These are phyloP conservation scores for Cerastis leucographa DNA, from an alignment of 2,888 invertebrate species.

Conservation along the genomic window DNA sequence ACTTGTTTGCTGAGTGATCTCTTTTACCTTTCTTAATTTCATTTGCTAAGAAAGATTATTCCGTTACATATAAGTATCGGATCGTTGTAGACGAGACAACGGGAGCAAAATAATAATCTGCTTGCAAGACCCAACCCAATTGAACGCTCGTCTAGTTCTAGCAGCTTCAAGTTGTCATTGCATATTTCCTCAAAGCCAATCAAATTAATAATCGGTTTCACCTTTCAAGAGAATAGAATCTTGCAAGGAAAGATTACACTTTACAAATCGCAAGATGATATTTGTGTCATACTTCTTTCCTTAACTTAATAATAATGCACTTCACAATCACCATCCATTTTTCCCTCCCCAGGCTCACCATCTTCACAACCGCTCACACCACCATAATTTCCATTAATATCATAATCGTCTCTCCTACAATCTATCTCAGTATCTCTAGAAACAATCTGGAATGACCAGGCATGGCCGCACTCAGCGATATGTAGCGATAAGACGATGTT, in stretches of 20 bases:
- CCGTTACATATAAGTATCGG: background rate
- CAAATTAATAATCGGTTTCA: background rate
- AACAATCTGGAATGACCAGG: constrained; percentile 58
- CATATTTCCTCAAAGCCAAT: background rate
- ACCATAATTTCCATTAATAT: constrained; percentile 29
- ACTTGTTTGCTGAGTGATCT: too few species aligned
- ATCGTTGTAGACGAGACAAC: background rate
- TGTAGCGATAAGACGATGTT: constrained; percentile 65
- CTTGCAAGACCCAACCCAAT: background rate
- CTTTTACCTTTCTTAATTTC: too few species aligned
- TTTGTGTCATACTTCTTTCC: background rate
- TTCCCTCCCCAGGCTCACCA: background rate
- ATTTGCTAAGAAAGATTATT: too few species aligned
- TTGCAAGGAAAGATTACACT: background rate
- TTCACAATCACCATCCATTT: background rate
- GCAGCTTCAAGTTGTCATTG: background rate
- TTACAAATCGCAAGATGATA: background rate
- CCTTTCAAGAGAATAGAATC: background rate
- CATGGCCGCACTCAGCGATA: constrained; percentile 55
- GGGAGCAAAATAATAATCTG: background rate
- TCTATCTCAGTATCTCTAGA: constrained; percentile 42
- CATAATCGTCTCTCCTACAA: constrained; percentile 30
- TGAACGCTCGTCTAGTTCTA: background rate
- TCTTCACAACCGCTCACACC: background rate
- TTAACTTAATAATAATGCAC: too few species aligned